Evolutionary conservation across 2,797 vertebrate genomes (phyloP), one percentile per base, ranked within the genome.

Genomic region (Liparis tanakae): DNA sequence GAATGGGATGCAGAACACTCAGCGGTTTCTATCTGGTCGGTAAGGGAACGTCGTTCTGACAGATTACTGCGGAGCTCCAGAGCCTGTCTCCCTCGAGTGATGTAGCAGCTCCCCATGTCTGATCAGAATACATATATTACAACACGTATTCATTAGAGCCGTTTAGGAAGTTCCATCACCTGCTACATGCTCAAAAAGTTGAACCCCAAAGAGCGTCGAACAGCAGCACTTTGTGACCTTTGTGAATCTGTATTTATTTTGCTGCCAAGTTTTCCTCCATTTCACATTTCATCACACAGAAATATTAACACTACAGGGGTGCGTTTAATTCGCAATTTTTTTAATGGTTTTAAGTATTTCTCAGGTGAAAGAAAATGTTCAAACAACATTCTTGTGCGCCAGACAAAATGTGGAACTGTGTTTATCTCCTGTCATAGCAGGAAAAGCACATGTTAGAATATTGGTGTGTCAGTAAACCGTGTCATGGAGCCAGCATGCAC

Each of bases 61-160:
- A 97, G 92, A 84, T 96, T 97, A 85, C 96, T 97, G 70, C 95
- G 94, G 6, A 97, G 93, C 91, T 97, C 96, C 90, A 97, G 92
- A 0, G 96, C 96, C 89, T 97, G 96, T 12, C 95, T 88, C 9
- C 96, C 96, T 17, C 91, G 91, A 0, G 95, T 96, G 76, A 97
- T 92, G 44, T 86, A 86, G 83, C 94, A 95, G 0, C 86, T 94
- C 30, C 96, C 96, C 96, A 97, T 96, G 84, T 97, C 96, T 97
- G 89, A 33, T 15, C 8, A 70, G 13, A 67, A 37, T 1, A 17
- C 37, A 0, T 0, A 68, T 18, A 33, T 25, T 15, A 67, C 13
- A 59, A 17, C 3, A 18, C 9, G 22, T 13, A 62, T 53, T 30
- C 13, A 18, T 44, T 1, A 17, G 17, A 46, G 14, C 18, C 39